Conservation (phyloP, 2,113 vertebrate species). For the Psephotus haematonotus region DNA sequence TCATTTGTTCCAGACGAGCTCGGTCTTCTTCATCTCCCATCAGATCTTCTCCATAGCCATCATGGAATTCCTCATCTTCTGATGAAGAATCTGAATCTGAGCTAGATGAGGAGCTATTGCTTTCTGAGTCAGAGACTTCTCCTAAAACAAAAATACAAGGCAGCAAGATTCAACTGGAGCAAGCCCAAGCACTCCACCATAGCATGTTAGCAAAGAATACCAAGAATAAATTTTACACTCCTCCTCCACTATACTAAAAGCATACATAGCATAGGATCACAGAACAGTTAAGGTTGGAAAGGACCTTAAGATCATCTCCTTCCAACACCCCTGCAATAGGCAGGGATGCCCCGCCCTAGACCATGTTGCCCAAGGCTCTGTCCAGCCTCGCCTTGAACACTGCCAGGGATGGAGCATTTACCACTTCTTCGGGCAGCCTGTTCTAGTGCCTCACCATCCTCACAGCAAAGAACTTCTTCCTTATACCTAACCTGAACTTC, state of each 20-base stretch:
- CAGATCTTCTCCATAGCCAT: constrained; percentile 95
- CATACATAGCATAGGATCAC: background rate
- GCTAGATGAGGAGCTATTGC: constrained; percentile 96
- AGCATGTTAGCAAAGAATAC: background rate
- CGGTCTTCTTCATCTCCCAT: constrained; percentile 98
- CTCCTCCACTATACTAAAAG: background rate
- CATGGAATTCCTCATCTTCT: constrained; percentile 95
- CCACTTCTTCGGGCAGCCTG: background rate
- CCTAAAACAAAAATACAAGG: constrained; percentile 74
- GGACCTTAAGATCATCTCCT: background rate
- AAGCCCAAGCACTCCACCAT: background rate
- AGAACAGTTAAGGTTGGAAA: background rate
- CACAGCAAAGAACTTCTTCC: background rate
- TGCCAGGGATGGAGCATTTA: background rate
- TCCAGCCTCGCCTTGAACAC: background rate
- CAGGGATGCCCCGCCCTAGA: background rate
- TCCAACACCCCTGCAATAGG: background rate
- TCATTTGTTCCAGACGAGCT: constrained; percentile 97
- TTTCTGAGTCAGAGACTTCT: constrained; percentile 96
- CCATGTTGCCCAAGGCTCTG: background rate
- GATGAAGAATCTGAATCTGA: constrained; percentile 96
- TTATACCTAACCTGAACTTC: background rate
- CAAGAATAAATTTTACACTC: background rate
- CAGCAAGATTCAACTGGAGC: background rate
- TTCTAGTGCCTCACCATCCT: background rate